Percentiles rank a stretch among this genome's conserved stretches.
phyloP scores from a whole-genome alignment of 2,888 invertebrate genomes.

The Andrena camellia region DNA sequence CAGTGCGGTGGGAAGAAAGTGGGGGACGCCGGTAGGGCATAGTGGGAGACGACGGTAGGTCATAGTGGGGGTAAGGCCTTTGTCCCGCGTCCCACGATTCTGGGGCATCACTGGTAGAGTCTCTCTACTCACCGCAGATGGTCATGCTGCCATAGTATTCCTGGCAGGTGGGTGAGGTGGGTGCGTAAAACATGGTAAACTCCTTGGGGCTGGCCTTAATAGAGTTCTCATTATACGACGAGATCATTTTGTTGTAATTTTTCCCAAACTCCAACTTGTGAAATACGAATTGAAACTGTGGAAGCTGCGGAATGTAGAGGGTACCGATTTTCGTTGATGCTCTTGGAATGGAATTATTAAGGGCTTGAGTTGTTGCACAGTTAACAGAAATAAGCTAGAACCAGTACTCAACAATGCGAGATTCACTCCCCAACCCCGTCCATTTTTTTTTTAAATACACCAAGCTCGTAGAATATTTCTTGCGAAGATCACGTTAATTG shows the following conservation, averaged over 20 bases:
- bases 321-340: background rate
- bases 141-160: conserved; percentile 85
- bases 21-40: too few species aligned
- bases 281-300: conserved; percentile 82
- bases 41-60: too few species aligned
- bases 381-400: background rate
- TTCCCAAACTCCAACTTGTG: conserved; percentile 84
- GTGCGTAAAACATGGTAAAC: conserved; percentile 83
- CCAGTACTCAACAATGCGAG: background rate
- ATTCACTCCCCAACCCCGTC: too few species aligned
- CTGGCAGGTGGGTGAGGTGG: conserved; percentile 86
- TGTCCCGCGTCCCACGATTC: too few species aligned
- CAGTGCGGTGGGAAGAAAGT: too few species aligned
- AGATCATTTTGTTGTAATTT: conserved; percentile 85
- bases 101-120: too few species aligned
- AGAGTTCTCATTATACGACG: conserved; percentile 80
- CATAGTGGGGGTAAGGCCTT: too few species aligned
- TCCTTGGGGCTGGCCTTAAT: conserved; percentile 80
- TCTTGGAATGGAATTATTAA: background rate
- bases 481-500: background rate
- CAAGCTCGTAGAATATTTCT: background rate
- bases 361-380: background rate
- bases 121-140: conserved; percentile 85
- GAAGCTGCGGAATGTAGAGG: conserved; percentile 27
- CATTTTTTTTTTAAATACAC: background rate